Conservation (phyloP, 2,888 invertebrate genomes). For the Trichacis sp. region DNA sequence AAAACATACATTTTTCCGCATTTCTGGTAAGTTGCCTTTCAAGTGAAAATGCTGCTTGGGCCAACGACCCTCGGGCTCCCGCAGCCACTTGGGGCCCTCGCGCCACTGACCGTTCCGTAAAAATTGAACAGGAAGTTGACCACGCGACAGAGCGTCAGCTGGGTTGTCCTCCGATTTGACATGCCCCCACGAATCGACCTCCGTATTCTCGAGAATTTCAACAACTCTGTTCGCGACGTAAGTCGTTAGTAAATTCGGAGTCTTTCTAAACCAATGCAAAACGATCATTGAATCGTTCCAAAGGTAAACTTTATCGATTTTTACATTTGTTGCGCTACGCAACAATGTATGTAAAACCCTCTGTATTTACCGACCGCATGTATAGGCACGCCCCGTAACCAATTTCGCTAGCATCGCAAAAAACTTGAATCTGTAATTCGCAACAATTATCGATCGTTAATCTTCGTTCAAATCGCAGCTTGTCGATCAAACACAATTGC, state of each 20-base stretch:
- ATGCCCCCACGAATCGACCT: slow-evolving; percentile 27
- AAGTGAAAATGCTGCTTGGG: slow-evolving; percentile 7
- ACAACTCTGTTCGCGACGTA: slow-evolving; percentile 44
- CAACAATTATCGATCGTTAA: slow-evolving; percentile 17
- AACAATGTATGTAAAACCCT: too few species aligned
- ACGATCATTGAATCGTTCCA: slow-evolving; percentile 47
- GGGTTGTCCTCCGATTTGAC: slow-evolving; percentile 36
- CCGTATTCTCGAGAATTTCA: slow-evolving; percentile 29
- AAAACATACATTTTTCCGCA: too few species aligned
- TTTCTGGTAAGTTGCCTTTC: background rate
- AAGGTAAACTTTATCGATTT: too few species aligned
- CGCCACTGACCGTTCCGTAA: slow-evolving; percentile 22
- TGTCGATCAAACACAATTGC: too few species aligned
- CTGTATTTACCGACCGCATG: slow-evolving; percentile 1
- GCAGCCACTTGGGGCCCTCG: slow-evolving; percentile 32
- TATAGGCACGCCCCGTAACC: slow-evolving; percentile 38
- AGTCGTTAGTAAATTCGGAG: slow-evolving; percentile 32
- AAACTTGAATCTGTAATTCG: too few species aligned
- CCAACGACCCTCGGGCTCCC: background rate
- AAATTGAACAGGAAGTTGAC: slow-evolving; percentile 24
- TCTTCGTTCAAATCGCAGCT: too few species aligned
- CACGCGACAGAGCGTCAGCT: slow-evolving; percentile 38
- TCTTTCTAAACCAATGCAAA: slow-evolving; percentile 40
- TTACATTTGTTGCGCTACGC: too few species aligned
- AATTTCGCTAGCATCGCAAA: slow-evolving; percentile 40